A percentile compares a stretch with the other conserved stretches of the same genome.
Conservation (phyloP, 2,888 invertebrate genomes). For the Ormyrus thymus region DNA sequence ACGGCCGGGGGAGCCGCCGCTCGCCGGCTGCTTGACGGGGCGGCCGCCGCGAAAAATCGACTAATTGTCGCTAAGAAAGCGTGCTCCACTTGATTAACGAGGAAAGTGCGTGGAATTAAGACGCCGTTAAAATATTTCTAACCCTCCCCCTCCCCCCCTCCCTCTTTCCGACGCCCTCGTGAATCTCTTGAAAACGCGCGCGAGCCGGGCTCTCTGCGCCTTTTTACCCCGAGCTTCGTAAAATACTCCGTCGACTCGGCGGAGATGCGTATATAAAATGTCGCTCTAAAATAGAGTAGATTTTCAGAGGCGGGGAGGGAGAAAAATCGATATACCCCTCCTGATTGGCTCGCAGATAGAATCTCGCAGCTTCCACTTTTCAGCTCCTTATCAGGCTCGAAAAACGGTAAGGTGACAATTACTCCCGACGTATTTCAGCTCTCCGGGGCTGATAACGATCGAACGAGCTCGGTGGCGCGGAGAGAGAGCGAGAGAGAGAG, state of each 20-base stretch:
- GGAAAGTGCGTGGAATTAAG: neutral
- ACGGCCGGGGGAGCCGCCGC: too few species aligned
- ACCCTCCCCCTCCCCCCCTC: too few species aligned
- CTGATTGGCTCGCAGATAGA: neutral
- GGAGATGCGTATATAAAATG: too few species aligned
- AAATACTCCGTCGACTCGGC: too few species aligned
- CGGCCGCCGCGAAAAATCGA: neutral
- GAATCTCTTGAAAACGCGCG: too few species aligned
- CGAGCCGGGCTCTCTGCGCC: too few species aligned
- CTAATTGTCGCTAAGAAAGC: constrained; percentile 12
- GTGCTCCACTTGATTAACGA: constrained; percentile 26
- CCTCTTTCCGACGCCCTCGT: too few species aligned
- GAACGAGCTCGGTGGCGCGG: constrained; percentile 46
- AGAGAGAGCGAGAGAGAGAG: constrained; percentile 52
- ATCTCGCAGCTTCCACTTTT: neutral
- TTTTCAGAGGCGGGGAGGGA: too few species aligned
- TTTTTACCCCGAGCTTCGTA: neutral
- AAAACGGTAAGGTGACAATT: constrained; percentile 18
- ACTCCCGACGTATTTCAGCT: neutral
- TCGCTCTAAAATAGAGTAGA: too few species aligned
- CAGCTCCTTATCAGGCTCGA: neutral
- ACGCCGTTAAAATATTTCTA: constrained; percentile 15
- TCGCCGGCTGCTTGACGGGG: neutral
- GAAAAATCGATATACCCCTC: neutral
- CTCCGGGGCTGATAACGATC: constrained; percentile 52